Evolutionary conservation across 2,888 invertebrate species (phyloP), one percentile per base, ranked within the genome.

Genomic region (Stenoptilia bipunctidactyla): DNA sequence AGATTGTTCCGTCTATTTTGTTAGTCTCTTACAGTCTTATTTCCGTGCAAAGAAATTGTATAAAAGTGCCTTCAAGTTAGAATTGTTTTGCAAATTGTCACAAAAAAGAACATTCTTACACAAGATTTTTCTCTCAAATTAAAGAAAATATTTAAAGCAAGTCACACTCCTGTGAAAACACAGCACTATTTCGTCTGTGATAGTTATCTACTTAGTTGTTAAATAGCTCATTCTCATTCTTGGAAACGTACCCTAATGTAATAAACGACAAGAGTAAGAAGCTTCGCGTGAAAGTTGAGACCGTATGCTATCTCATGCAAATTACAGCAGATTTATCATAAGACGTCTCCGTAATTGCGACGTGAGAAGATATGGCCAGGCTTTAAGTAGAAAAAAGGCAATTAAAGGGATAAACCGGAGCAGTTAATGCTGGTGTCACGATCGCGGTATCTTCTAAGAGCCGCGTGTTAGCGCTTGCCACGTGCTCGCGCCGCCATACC

Each of bases 271-370:
- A 73, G 75, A 77, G 75, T 71, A 73, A 70, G 71, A 74, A 79
- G 76, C 74, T 71, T 65, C 71, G 72, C 76, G 74, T 71, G 75
- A 82, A 83, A 83, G 80, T 82, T 80, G 77, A 74, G 75, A 80
- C 77, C 83, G 79, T 83, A 83, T 82, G 83, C 82, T 82, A 80
- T 83, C 80, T 83, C 80, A 83, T 82, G 82, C 80, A 83, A 83
- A 83, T 83, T 83, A 80, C 79, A 66, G 73, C 64, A 83, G 82
- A 83, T 83, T 82, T 83, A 83, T 83, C 82, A 83, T 83, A 80
- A 80, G 77, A 80, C 76, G 77, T 79, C 82, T 76, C 79, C 66
- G 71, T 82, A 82, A 83, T 82, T 82, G 77, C 79, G 79, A 83
- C 83, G 80, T 82, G 82, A 77, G 80, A 64, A 83, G 82, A 83